Conservation (phyloP, 2,113 vertebrate genomes). For the Lathamus discolor region DNA sequence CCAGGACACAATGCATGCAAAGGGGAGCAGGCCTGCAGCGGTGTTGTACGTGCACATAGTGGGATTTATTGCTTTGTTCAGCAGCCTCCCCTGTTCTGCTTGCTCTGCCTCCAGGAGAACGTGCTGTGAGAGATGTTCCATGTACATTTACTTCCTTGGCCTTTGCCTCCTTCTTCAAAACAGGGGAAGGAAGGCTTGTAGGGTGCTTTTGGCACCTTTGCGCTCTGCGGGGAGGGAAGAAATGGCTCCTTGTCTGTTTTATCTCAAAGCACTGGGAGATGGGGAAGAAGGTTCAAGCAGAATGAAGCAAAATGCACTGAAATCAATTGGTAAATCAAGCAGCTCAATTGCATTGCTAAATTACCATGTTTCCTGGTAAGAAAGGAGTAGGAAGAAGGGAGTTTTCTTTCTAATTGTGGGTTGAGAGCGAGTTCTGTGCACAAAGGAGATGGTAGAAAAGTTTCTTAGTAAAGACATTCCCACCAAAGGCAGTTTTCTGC, state of each 20-base stretch:
- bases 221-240: rapidly evolving
- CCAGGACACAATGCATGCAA: neutral
- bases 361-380: neutral
- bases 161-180: neutral
- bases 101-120: neutral
- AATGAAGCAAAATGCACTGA: neutral
- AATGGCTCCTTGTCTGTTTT: neutral
- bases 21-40: neutral
- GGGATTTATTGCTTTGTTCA: conserved; percentile 55
- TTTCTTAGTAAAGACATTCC: neutral
- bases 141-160: conserved; percentile 13
- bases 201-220: neutral
- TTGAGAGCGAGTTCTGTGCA: neutral
- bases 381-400: neutral
- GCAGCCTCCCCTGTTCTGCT: neutral
- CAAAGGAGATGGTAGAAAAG: neutral
- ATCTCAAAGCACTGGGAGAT: rapidly evolving
- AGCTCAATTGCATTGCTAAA: neutral
- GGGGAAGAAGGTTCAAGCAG: neutral
- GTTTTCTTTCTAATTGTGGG: neutral
- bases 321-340: neutral
- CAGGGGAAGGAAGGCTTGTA: neutral
- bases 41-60: neutral
- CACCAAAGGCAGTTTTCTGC: neutral
- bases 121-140: conserved; percentile 8